Evolutionary conservation across 2,888 invertebrate genomes (phyloP).

Genomic region (Harmothoe impar): DNA sequence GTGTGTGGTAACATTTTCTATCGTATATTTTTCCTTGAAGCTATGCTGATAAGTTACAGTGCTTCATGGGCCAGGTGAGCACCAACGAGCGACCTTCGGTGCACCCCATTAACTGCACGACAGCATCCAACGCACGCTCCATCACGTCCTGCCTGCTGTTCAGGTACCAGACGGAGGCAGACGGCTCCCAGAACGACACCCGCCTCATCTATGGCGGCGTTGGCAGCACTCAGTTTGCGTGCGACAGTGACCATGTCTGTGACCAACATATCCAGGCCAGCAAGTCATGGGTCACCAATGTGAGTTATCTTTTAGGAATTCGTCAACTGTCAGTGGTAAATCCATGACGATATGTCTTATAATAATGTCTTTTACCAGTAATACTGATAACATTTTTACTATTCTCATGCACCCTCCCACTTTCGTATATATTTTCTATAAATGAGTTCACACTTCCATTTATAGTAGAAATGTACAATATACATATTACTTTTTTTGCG

Average conservation of each 20-base stretch:
- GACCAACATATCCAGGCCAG: not conserved
- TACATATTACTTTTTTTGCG: no score
- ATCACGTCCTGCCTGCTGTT: conserved; percentile 4
- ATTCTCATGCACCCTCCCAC: no score
- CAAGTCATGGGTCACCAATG: conserved; percentile 22
- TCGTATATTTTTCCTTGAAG: not conserved
- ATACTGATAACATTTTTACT: not conserved
- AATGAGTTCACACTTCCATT: no score
- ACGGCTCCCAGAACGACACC: conserved; percentile 26
- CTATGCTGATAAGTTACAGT: not conserved
- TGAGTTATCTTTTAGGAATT: not conserved
- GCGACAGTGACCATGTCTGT: conserved; percentile 11
- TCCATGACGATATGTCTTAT: not conserved
- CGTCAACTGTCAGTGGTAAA: not conserved
- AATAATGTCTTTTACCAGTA: not conserved
- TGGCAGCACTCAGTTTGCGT: not conserved
- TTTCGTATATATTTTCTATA: no score
- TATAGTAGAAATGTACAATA: no score
- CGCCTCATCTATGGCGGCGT: conserved; percentile 15
- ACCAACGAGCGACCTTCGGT: not conserved
- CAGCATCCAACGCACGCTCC: not conserved
- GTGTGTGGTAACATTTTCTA: no score
- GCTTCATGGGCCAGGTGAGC: conserved; percentile 6
- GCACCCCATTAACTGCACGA: not conserved
- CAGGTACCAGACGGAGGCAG: conserved; percentile 13